A percentile compares a stretch with the other conserved stretches of the same genome.
Conservation (phyloP, 1,140 invertebrate species). For the Cydia amplana region DNA sequence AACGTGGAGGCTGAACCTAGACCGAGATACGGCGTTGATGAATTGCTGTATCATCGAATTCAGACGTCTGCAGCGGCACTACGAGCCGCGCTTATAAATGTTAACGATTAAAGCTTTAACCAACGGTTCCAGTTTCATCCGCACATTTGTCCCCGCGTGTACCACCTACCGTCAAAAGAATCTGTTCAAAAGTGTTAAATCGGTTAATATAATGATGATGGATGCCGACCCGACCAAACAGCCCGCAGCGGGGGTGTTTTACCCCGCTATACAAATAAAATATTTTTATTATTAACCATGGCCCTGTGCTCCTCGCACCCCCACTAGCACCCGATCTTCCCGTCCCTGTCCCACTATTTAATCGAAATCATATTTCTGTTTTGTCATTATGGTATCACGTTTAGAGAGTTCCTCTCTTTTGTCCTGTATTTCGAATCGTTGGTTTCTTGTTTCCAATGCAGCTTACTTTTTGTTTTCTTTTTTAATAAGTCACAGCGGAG, state of each 20-base stretch:
- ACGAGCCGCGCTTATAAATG: conserved; percentile 13
- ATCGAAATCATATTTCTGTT: conserved; percentile 80
- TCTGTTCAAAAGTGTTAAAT: conserved; percentile 80
- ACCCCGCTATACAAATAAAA: conserved; percentile 79
- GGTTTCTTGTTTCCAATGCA: conserved; percentile 75
- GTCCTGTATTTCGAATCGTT: conserved; percentile 67
- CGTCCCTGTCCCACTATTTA: conserved; percentile 66
- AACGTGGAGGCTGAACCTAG: conserved; percentile 48
- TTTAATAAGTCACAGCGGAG: conserved; percentile 62
- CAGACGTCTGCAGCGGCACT: conserved; percentile 29
- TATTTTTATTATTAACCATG: conserved; percentile 79
- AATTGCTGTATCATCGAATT: conserved; percentile 37
- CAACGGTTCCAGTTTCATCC: conserved; percentile 10
- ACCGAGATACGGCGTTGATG: conserved; percentile 40
- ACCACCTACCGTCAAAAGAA: conserved; percentile 70
- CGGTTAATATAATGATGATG: conserved; percentile 80
- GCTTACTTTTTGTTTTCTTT: conserved; percentile 61
- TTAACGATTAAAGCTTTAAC: conserved; percentile 22
- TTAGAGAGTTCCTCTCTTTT: conserved; percentile 77
- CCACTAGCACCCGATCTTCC: conserved; percentile 43
- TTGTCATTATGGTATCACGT: conserved; percentile 79
- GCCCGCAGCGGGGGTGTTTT: conserved; percentile 78
- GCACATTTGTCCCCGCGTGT: conserved; percentile 61
- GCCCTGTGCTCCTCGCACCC: conserved; percentile 55
- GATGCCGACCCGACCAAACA: conserved; percentile 75